Evolutionary conservation across 2,113 vertebrate species (phyloP).

Genomic region (Ceyx cyanopectus): DNA sequence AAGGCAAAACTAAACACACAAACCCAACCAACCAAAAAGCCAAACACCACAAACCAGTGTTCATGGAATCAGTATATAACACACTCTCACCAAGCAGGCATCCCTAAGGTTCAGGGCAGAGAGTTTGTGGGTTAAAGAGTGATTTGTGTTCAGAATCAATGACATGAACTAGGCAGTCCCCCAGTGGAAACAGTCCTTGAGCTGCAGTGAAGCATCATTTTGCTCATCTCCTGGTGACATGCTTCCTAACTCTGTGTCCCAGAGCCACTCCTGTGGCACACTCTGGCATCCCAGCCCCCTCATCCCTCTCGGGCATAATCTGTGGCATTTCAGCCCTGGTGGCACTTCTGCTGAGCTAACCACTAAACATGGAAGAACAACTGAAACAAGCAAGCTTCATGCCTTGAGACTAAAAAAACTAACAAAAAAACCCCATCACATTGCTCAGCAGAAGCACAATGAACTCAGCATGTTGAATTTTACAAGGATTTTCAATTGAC

Average conservation of each 20-base stretch:
- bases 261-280: background rate
- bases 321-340: background rate
- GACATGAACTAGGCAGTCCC: background rate
- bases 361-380: background rate
- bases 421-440: background rate
- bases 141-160: background rate
- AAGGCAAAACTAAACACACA: background rate
- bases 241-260: background rate
- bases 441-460: background rate
- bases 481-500: background rate
- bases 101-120: background rate
- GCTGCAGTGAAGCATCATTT: background rate
- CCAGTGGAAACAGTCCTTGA: background rate
- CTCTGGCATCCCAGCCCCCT: background rate
- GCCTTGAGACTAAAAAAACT: background rate
- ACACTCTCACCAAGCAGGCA: background rate
- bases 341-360: background rate
- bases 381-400: background rate
- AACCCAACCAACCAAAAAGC: too few species aligned
- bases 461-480: background rate
- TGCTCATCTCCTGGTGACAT: background rate
- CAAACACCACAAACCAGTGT: too few species aligned
- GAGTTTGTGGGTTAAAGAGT: background rate
- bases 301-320: background rate
- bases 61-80: too few species aligned